Percentiles rank a stretch among this genome's conserved stretches.
phyloP scores from a whole-genome alignment of 2,113 vertebrate species.

The Crotalus horridus region DNA sequence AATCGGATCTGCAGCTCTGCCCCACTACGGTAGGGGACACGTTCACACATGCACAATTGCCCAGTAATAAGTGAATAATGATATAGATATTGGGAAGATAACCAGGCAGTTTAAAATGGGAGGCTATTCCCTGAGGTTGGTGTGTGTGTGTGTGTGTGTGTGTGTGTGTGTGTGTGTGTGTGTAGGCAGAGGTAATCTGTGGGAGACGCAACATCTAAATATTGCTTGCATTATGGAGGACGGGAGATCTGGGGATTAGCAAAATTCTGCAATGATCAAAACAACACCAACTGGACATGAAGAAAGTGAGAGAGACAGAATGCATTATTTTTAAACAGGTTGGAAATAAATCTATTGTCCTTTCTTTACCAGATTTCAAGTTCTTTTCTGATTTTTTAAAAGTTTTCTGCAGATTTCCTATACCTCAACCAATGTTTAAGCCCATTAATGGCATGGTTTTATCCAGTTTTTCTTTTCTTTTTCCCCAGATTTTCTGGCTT shows the following conservation, averaged over 20 bases:
- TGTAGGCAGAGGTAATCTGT: neutral
- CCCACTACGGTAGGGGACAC: neutral
- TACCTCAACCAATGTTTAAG: neutral
- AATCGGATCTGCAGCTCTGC: neutral
- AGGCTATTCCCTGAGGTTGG: neutral
- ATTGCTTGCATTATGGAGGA: neutral
- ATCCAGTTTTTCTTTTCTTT: neutral
- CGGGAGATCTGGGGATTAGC: slow-evolving; percentile 52
- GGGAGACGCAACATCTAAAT: neutral
- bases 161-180: too few species aligned
- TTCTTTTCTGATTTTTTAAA: neutral
- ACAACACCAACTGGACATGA: slow-evolving; percentile 40
- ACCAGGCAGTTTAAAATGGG: neutral
- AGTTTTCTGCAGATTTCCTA: neutral
- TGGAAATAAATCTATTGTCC: neutral
- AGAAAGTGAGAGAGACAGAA: neutral
- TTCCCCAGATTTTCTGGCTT: slow-evolving; percentile 44
- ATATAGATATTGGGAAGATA: neutral
- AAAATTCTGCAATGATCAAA: slow-evolving; percentile 43
- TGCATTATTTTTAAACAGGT: slow-evolving; percentile 5
- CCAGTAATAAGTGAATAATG: neutral
- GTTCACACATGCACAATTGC: neutral
- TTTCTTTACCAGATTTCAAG: neutral
- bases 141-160: fast-evolving
- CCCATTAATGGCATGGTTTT: neutral